phyloP scores from a whole-genome alignment of 1,140 invertebrate species.

The Hylaeus anthracinus region DNA sequence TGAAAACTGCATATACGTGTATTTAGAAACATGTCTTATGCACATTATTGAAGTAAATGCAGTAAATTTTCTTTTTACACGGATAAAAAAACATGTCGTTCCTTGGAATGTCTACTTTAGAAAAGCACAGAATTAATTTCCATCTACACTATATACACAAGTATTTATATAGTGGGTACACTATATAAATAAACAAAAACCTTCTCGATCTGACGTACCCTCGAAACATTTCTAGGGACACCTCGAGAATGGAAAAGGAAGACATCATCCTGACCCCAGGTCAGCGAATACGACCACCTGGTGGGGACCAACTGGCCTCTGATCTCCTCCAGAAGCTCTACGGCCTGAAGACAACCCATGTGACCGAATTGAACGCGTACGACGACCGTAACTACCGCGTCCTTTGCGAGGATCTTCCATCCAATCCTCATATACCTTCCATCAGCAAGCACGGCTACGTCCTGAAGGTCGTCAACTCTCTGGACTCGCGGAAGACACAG shows the following conservation, averaged over 20 bases:
- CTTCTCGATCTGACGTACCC: not conserved
- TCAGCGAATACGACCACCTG: slow-evolving; percentile 83
- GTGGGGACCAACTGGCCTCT: slow-evolving; percentile 81
- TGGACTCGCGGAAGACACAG: slow-evolving; percentile 86
- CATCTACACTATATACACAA: too few relatives aligned
- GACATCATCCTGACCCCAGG: slow-evolving; percentile 76
- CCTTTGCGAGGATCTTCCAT: slow-evolving; percentile 77
- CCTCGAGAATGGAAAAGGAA: slow-evolving; percentile 24
- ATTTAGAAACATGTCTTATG: too few relatives aligned
- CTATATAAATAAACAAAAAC: too few relatives aligned
- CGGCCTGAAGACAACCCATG: slow-evolving; percentile 84
- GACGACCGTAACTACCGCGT: slow-evolving; percentile 90
- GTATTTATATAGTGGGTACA: too few relatives aligned
- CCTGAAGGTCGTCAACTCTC: slow-evolving; percentile 90
- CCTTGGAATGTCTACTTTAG: too few relatives aligned
- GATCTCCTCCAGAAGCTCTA: slow-evolving; percentile 85
- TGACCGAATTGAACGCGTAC: slow-evolving; percentile 88
- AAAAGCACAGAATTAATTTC: too few relatives aligned
- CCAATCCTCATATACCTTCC: slow-evolving; percentile 82
- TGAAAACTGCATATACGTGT: too few relatives aligned
- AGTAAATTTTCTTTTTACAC: too few relatives aligned
- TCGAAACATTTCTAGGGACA: slow-evolving; percentile 15
- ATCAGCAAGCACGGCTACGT: slow-evolving; percentile 86
- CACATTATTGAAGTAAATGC: too few relatives aligned
- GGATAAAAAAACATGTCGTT: too few relatives aligned